A percentile compares a stretch with the other conserved stretches of the same genome.
Evolutionary conservation across 2,113 vertebrate species (phyloP).

Genomic region (Tragelaphus buxtoni): DNA sequence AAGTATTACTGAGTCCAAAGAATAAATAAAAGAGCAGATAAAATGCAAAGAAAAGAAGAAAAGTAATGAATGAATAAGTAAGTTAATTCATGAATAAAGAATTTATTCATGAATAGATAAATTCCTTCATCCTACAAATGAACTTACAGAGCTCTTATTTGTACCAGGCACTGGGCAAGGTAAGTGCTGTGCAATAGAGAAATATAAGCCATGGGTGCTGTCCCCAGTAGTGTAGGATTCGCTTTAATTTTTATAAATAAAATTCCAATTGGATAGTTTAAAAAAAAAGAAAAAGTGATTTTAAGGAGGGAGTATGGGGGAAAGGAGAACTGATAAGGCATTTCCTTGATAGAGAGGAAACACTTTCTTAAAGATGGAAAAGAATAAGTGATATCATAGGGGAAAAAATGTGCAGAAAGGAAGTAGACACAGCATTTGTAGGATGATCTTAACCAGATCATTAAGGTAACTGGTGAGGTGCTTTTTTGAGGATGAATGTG

Average conservation of each 20-base stretch:
- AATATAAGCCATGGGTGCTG: neutral
- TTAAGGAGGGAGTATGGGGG: neutral
- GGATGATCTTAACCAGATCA: neutral
- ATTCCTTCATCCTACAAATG: slow-evolving; percentile 64
- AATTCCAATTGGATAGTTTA: neutral
- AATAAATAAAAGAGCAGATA: slow-evolving; percentile 64
- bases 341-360: neutral
- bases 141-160: slow-evolving; percentile 48
- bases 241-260: slow-evolving; percentile 25
- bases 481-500: neutral
- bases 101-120: slow-evolving; percentile 60
- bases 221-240: slow-evolving; percentile 24
- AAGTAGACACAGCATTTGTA: neutral
- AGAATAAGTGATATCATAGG: neutral
- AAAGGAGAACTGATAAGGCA: neutral
- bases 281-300: neutral
- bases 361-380: neutral
- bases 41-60: slow-evolving; percentile 53
- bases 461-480: neutral
- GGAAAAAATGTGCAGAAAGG: neutral
- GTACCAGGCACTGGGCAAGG: neutral
- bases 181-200: neutral
- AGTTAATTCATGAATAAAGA: slow-evolving; percentile 64
- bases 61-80: slow-evolving; percentile 60
- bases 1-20: slow-evolving; percentile 47